Evolutionary conservation across 2,888 invertebrate genomes (phyloP), one percentile per base, ranked within the genome.

Genomic region (Labia minor): DNA sequence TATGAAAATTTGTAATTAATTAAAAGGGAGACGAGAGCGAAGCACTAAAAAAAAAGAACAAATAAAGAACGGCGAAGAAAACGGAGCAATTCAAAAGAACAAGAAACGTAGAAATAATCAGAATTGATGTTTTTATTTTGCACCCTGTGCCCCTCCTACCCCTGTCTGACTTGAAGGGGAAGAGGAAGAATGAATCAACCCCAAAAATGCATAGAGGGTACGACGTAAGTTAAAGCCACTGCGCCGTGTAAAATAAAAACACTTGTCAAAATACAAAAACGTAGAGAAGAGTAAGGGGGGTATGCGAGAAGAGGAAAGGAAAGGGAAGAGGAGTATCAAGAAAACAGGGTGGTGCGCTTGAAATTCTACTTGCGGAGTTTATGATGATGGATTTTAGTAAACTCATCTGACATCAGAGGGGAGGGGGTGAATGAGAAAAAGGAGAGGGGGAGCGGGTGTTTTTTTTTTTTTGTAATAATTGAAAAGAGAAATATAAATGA

Each of bases 121-220:
- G 49, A 49, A 49, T 49, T 49, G 49, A 49, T 49, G 49, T 49
- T 49, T 49, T 49, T 49, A 49, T 49, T 49, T 49, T 49, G 49
- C 49, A 49, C 49, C 49, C 49, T 14, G 6, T 33, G 6, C 33
- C 33, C 33, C 6, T 33, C 11, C 33, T n/a, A n/a, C 26, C 26
- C 4, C 26, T 26, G 26, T 6, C 8, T 3, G 3, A 8, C 26
- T 26, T 6, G 26, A 49, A 3, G 49, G 49, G 49, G 49, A 14
- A 14, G 49, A 49, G 16, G 14, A 49, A 49, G 49, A 49, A 49
- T 49, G 49, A 49, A 49, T 49, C 49, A 49, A 49, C 49, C 49
- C 49, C 49, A 49, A 49, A 49, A 49, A 49, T 49, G 49, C 49
- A 49, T 49, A 49, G 49, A 49, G 49, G 49, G 16, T 11, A 49